Conservation (phyloP, 2,797 vertebrate species). For the Microcaecilia unicolor region DNA sequence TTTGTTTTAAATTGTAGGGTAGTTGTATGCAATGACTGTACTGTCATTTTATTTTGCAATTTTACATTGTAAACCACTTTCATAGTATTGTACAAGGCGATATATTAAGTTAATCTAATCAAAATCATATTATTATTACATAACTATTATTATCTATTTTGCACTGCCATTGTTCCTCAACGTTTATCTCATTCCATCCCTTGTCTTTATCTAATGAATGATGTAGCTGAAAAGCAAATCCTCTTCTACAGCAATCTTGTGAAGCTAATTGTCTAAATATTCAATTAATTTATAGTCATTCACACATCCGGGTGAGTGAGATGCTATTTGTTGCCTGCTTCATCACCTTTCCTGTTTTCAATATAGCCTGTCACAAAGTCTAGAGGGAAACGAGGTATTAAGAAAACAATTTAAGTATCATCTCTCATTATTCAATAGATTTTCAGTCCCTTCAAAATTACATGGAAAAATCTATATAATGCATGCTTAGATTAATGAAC, state of each 20-base stretch:
- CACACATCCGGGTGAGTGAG: slow-evolving; percentile 1
- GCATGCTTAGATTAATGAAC: slow-evolving; percentile 72
- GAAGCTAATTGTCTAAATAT: slow-evolving; percentile 15
- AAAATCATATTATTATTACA: too few species aligned
- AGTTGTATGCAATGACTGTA: too few species aligned
- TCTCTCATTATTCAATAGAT: slow-evolving; percentile 65
- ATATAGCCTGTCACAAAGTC: slow-evolving; percentile 15
- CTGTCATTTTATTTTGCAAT: too few species aligned
- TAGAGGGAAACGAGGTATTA: slow-evolving; percentile 35
- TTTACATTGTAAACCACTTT: too few species aligned
- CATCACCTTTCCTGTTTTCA: background rate
- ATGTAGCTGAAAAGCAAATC: slow-evolving; percentile 14
- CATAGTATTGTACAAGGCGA: too few species aligned
- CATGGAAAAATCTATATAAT: slow-evolving; percentile 72
- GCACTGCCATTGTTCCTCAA: too few species aligned
- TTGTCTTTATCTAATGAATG: slow-evolving; percentile 11
- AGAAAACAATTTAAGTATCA: slow-evolving; percentile 61
- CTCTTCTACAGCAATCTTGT: too few species aligned
- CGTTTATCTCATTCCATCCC: too few species aligned
- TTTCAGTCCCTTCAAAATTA: slow-evolving; percentile 66
- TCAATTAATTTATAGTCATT: slow-evolving; percentile 9
- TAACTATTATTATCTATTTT: too few species aligned
- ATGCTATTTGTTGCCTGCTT: background rate
- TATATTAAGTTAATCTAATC: too few species aligned
- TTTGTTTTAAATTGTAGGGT: too few species aligned